Conservation (phyloP, 2,797 vertebrate genomes). For the Cygnus olor region DNA sequence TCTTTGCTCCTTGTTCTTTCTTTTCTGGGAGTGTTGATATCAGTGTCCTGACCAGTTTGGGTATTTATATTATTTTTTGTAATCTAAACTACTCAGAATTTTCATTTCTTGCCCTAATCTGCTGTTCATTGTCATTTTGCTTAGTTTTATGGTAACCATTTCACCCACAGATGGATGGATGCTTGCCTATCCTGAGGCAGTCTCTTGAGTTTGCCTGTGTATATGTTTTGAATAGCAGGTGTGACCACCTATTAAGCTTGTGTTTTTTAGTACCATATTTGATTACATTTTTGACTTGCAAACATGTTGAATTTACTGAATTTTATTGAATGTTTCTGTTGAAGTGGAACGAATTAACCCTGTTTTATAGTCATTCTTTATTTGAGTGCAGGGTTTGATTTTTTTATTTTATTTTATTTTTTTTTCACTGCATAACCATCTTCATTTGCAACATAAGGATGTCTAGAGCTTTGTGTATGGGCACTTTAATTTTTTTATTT, state of each 20-base stretch:
- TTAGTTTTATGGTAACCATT: background rate
- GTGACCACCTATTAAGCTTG: rapidly evolving
- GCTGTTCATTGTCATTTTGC: background rate
- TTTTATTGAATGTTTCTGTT: background rate
- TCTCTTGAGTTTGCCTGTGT: background rate
- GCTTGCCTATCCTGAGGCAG: background rate
- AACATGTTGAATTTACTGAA: background rate
- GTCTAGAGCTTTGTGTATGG: background rate
- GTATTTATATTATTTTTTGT: background rate
- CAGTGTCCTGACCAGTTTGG: rapidly evolving
- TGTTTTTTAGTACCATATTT: background rate
- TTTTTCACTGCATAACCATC: background rate
- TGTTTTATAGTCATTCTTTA: background rate
- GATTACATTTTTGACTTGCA: background rate
- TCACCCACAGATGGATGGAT: background rate
- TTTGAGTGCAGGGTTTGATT: background rate
- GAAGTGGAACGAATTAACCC: background rate
- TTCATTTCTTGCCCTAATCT: background rate
- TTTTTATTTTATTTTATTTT: background rate
- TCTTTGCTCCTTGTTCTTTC: background rate
- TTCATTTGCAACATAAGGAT: background rate
- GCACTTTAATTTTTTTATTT: background rate
- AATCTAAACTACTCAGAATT: background rate
- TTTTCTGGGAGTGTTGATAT: background rate
- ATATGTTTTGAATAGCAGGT: background rate